These are phyloP conservation scores for Sander vitreus DNA, from an alignment of 2,113 vertebrate species.

Conservation along the genomic window DNA sequence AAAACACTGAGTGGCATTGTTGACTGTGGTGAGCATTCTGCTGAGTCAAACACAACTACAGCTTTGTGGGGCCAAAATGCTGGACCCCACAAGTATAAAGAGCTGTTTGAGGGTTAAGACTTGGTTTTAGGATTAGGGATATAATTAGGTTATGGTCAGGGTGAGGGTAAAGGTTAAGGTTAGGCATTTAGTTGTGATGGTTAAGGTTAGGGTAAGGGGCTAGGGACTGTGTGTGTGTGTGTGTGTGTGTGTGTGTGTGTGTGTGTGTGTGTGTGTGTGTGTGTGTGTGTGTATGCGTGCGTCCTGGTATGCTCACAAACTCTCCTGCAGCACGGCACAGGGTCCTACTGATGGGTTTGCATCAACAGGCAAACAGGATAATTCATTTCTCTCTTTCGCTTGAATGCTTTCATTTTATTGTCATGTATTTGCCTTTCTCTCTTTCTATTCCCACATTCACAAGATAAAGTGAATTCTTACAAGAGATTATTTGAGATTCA, in stretches of 20 bases:
- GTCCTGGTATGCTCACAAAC: neutral
- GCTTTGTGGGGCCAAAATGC: no score
- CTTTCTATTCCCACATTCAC: conserved; percentile 48
- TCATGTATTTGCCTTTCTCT: conserved; percentile 69
- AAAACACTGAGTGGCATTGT: conserved; percentile 40
- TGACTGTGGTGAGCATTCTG: conserved; percentile 42
- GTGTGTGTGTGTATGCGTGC: conserved; percentile 8
- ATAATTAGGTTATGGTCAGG: no score
- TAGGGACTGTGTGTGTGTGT: no score
- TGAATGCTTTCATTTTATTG: conserved; percentile 74
- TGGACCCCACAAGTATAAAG: no score
- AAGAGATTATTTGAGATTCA: conserved; percentile 54
- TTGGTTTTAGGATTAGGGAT: no score
- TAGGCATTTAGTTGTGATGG: no score
- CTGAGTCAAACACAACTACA: conserved; percentile 61
- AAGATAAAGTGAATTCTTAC: conserved; percentile 59
- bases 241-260: conserved; percentile 13
- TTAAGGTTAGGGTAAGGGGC: no score
- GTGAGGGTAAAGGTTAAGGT: no score
- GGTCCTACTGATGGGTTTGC: conserved; percentile 43
- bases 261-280: neutral
- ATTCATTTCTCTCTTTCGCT: conserved; percentile 72
- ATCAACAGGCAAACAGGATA: conserved; percentile 65
- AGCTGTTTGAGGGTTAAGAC: no score
- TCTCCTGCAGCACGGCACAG: neutral